Evolutionary conservation across 2,888 invertebrate genomes (phyloP).

Genomic region (Chrysodeixis includens): DNA sequence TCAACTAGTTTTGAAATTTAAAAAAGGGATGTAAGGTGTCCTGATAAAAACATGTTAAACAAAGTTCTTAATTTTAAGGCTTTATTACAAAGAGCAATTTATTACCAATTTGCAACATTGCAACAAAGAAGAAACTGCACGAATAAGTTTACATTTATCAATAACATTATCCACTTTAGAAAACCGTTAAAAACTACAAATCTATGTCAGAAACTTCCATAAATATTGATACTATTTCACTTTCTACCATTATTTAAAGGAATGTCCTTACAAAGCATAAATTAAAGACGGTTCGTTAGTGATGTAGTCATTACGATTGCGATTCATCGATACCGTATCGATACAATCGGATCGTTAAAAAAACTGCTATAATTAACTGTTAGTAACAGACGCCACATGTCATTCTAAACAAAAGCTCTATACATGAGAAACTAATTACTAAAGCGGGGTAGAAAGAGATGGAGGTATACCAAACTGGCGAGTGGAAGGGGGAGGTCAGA

Average conservation of each 20-base stretch:
- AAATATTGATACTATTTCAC: conserved; percentile 24
- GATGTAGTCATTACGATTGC: conserved; percentile 56
- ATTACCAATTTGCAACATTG: neutral
- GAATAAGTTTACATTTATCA: neutral
- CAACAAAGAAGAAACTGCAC: neutral
- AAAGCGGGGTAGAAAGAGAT: conserved; percentile 65
- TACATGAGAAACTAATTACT: conserved; percentile 87
- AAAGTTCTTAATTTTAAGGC: neutral
- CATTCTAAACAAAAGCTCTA: conserved; percentile 84
- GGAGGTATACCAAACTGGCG: conserved; percentile 30
- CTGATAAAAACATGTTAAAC: neutral
- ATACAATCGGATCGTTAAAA: conserved; percentile 76
- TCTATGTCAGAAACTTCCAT: conserved; percentile 30
- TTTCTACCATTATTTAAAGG: conserved; percentile 31
- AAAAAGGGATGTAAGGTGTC: neutral
- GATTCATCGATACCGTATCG: conserved; percentile 70
- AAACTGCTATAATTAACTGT: conserved; percentile 78
- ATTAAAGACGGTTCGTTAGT: conserved; percentile 55
- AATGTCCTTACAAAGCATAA: conserved; percentile 22
- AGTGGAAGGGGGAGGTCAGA: conserved; percentile 64
- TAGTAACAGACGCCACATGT: conserved; percentile 84
- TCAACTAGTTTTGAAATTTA: neutral
- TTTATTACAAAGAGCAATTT: neutral
- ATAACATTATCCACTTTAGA: neutral
- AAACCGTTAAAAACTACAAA: conserved; percentile 45